Base-by-base conservation (phyloP, 2,797 vertebrate genomes). In the Arctocebus calabarensis region DNA sequence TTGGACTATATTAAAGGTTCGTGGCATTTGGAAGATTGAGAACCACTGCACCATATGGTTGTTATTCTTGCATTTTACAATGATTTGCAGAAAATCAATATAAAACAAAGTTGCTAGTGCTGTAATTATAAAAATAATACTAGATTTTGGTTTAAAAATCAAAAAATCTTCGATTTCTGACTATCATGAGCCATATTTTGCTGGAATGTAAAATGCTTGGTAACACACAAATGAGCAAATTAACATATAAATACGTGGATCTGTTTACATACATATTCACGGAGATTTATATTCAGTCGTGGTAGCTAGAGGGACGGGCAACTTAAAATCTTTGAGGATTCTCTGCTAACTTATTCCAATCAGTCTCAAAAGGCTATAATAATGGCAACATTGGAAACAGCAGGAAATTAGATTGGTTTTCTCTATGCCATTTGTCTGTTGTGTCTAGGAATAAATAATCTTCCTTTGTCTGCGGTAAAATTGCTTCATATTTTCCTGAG, bases 361-460 rank as follows among this genome's bases (percentile, higher is more conserved):
- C 83, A 79, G 32, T 29, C 70, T 94, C 32, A n/a, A 43, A 77
- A 45, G 20, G 14, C 2, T 70, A 68, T 68, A 86, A 93, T 94
- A 85, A 82, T 78, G 86, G 13, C 87, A 89, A 96, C 83, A 85
- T 9, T 74, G 66, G 23, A 37, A 92, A 90, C 92, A 93, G 66
- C 62, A 66, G 66, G 88, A 37, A 59, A 66, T 90, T 91, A 19
- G 20, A 52, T 89, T 95, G 52, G 62, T 95, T 97, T 79, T 48
- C 77, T 96, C 86, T 90, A 70, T 83, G 68, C 71, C 88, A 75
- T 92, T 97, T 96, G 14, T 92, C 71, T 96, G 8, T 87, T 91
- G 11, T 92, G n/a, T 74, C 90, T 93, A 73, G 88, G 37, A 96
- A 79, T 75, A 91, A 86, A 89, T 83, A 95, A 92, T 88, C 75